Evolutionary conservation across 1,140 invertebrate species (phyloP).

Genomic region (Branchinecta lindahli): DNA sequence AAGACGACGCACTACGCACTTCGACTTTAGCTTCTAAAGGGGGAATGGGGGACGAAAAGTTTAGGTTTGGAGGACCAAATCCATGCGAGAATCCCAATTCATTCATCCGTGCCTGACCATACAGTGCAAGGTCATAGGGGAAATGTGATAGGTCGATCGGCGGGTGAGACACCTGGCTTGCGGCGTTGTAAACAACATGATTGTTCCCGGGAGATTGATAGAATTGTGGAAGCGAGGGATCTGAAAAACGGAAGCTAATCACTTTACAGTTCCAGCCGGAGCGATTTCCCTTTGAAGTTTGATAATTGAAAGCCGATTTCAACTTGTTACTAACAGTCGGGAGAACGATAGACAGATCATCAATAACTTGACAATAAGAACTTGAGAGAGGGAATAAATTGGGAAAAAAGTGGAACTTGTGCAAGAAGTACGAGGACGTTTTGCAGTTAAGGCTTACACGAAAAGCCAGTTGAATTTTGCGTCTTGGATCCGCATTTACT

Average conservation of each 20-base stretch:
- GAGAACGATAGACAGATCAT: too few relatives aligned
- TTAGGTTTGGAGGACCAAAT: not conserved
- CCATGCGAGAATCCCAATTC: constrained; percentile 5
- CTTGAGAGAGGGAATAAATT: too few relatives aligned
- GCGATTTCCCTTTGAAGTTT: too few relatives aligned
- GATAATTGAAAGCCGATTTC: too few relatives aligned
- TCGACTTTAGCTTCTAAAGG: not conserved
- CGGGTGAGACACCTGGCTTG: not conserved
- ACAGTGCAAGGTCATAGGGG: not conserved
- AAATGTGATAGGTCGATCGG: not conserved
- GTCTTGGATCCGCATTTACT: too few relatives aligned
- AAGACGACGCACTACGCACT: not conserved
- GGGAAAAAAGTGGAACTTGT: too few relatives aligned
- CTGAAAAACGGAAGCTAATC: not conserved
- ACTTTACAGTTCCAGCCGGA: too few relatives aligned
- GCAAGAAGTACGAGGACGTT: too few relatives aligned
- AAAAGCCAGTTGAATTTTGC: too few relatives aligned
- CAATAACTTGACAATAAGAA: too few relatives aligned
- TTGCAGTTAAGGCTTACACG: too few relatives aligned
- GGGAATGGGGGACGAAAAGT: not conserved
- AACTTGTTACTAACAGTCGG: too few relatives aligned
- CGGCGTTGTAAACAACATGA: not conserved
- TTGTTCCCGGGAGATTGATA: not conserved
- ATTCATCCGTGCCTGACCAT: not conserved
- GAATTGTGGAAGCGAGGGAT: not conserved